Conservation (phyloP, 1,140 invertebrate genomes). For the Dysdera silvatica region DNA sequence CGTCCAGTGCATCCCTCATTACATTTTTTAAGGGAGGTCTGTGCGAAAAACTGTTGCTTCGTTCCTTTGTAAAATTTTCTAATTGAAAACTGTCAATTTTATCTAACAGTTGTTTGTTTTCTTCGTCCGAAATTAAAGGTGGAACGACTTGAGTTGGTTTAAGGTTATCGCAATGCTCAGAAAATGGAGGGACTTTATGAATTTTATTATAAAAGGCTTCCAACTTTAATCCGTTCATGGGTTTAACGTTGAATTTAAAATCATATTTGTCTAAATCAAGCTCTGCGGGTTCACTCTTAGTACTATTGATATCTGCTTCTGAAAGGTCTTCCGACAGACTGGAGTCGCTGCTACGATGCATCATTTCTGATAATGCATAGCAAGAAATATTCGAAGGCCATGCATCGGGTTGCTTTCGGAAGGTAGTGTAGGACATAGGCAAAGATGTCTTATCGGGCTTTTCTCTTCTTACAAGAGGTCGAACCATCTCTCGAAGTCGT, state of each 20-base stretch:
- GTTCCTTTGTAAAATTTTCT: background rate
- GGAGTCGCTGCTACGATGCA: conserved; percentile 10
- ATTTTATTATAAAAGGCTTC: conserved; percentile 30
- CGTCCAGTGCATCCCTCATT: background rate
- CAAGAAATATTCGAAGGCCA: conserved; percentile 6
- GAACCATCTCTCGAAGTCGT: conserved; percentile 18
- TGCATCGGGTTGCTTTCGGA: conserved; percentile 19
- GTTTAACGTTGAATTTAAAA: conserved; percentile 28
- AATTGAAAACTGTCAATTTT: conserved; percentile 14
- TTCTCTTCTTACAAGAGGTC: conserved; percentile 13
- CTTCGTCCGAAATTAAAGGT: conserved; percentile 22
- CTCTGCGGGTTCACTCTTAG: conserved; percentile 29
- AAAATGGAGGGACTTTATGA: conserved; percentile 26
- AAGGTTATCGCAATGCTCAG: conserved; percentile 19
- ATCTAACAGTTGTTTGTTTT: conserved; percentile 15
- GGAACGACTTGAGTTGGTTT: conserved; percentile 28
- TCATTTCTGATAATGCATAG: conserved; percentile 19
- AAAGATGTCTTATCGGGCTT: too few species aligned
- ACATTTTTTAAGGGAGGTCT: background rate
- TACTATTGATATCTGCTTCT: conserved; percentile 23
- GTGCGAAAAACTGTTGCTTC: conserved; percentile 6
- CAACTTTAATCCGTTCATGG: conserved; percentile 30
- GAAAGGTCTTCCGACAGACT: conserved; percentile 26
- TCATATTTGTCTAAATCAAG: conserved; percentile 26
- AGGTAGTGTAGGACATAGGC: too few species aligned